Conservation (phyloP, 2,113 vertebrate species). For the Panthera leo region DNA sequence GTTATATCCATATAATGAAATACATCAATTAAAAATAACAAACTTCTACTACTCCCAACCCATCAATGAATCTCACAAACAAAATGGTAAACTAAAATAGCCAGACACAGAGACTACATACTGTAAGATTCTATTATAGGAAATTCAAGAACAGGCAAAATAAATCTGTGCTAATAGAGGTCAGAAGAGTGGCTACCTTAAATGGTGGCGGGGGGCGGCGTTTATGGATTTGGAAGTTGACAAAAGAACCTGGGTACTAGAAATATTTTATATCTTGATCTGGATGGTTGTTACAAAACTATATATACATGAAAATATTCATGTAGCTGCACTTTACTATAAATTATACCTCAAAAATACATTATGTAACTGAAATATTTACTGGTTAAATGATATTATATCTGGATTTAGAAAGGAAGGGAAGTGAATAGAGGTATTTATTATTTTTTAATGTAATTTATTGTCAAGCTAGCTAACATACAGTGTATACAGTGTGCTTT, state of each 20-base stretch:
- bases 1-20: background rate
- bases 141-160: background rate
- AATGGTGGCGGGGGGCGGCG: background rate
- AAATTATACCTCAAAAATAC: background rate
- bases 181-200: background rate
- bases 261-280: background rate
- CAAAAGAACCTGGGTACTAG: background rate
- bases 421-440: background rate
- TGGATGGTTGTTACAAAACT: background rate
- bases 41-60: background rate
- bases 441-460: no score
- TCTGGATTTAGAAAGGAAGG: background rate
- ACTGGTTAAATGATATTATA: background rate
- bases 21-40: background rate
- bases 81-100: background rate
- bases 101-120: background rate
- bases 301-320: background rate
- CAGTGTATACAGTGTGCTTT: no score
- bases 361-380: background rate
- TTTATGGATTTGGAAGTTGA: background rate
- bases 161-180: background rate
- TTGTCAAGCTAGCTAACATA: no score
- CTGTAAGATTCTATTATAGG: background rate
- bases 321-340: background rate
- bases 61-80: background rate